phyloP scores from a whole-genome alignment of 2,797 vertebrate genomes.

The Pangasius krempfi region DNA sequence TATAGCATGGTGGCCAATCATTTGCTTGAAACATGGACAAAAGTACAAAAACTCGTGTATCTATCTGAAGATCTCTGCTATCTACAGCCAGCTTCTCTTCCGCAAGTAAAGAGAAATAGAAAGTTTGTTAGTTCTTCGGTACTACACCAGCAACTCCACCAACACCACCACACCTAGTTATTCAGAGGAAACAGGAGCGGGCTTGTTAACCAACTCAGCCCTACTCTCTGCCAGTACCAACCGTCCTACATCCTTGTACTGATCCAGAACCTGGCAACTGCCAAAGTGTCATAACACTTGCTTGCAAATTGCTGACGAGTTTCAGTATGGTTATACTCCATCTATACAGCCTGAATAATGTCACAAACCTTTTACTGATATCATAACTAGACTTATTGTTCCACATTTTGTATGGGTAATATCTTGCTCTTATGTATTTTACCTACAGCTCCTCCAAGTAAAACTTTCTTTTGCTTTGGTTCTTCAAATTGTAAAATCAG shows the following conservation, averaged over 20 bases:
- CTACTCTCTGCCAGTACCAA: neutral
- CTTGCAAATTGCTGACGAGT: neutral
- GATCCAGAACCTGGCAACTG: neutral
- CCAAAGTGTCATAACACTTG: neutral
- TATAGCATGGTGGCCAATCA: neutral
- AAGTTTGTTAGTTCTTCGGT: neutral
- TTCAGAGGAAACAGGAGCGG: neutral
- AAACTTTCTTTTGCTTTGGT: neutral
- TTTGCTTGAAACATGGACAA: neutral
- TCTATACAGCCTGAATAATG: neutral
- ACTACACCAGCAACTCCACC: neutral
- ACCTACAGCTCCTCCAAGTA: neutral
- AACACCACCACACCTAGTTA: neutral
- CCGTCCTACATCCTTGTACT: neutral
- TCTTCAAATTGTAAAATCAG: neutral
- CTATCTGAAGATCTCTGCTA: neutral
- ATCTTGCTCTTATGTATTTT: neutral
- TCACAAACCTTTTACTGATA: neutral
- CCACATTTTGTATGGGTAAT: neutral
- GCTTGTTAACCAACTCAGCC: neutral
- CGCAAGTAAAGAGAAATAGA: neutral
- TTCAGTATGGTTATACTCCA: neutral
- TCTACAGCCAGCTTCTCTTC: neutral
- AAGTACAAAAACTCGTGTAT: neutral
- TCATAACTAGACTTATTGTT: neutral